Conservation (phyloP, 1,140 invertebrate species). For the Dolichoris vasculosae region DNA sequence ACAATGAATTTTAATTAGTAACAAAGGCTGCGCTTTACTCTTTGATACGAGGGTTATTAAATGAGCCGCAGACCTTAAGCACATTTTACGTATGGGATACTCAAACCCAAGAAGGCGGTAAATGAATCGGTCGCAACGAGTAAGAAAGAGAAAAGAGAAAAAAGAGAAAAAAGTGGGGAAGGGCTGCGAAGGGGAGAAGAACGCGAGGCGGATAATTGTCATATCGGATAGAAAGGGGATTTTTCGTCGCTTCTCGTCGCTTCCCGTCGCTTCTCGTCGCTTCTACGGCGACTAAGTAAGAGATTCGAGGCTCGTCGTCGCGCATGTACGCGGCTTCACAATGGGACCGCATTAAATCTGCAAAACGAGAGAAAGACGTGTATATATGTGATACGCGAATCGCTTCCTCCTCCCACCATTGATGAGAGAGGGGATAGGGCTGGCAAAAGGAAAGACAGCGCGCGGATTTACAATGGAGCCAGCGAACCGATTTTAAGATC, state of each 20-base stretch:
- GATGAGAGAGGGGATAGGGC: conserved; percentile 56
- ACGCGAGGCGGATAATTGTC: conserved; percentile 68
- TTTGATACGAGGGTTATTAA: conserved; percentile 52
- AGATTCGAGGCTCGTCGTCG: background rate
- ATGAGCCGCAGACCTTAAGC: background rate
- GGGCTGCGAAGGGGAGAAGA: conserved; percentile 53
- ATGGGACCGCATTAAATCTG: conserved; percentile 72
- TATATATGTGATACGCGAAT: conserved; percentile 18
- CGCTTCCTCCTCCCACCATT: conserved; percentile 27
- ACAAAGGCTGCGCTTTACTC: conserved; percentile 21
- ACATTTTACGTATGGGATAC: background rate
- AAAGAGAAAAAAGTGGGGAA: background rate
- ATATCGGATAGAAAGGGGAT: conserved; percentile 59
- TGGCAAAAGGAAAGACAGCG: conserved; percentile 61
- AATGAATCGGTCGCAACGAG: background rate
- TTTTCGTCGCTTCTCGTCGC: background rate
- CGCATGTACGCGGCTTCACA: conserved; percentile 66
- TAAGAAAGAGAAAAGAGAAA: background rate
- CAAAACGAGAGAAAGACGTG: conserved; percentile 49
- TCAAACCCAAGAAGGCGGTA: background rate
- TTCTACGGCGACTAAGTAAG: background rate
- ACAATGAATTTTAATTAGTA: conserved; percentile 42
- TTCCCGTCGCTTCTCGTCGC: too few species aligned
- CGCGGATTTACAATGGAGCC: conserved; percentile 68
- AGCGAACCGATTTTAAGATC: conserved; percentile 73